Conservation (phyloP, 2,888 invertebrate species). For the Caradrina kadenii region DNA sequence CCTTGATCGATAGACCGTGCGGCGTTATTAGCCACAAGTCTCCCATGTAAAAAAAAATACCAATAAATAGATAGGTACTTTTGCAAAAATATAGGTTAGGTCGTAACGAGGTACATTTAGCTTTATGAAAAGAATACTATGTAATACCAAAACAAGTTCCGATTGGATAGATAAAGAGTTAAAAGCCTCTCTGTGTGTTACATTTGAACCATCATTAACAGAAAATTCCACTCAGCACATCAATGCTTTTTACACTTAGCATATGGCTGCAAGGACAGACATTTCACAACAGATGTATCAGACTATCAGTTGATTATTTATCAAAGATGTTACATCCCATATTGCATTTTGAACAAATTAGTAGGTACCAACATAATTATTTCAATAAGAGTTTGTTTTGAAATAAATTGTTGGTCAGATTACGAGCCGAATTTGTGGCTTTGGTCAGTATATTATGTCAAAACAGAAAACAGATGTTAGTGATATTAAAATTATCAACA, state of each 20-base stretch:
- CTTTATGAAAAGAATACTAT: neutral
- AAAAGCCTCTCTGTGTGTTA: neutral
- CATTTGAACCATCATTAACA: slow-evolving; percentile 1
- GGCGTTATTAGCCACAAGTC: neutral
- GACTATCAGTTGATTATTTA: slow-evolving; percentile 49
- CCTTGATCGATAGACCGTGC: neutral
- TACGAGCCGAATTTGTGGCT: slow-evolving; percentile 3
- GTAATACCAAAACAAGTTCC: neutral
- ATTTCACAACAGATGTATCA: slow-evolving; percentile 54
- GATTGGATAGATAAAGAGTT: neutral
- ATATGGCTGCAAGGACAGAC: slow-evolving; percentile 56
- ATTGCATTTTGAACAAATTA: slow-evolving; percentile 29
- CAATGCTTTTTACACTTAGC: slow-evolving; percentile 28
- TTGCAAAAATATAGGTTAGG: neutral
- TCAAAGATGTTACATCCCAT: slow-evolving; percentile 34
- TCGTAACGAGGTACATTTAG: neutral
- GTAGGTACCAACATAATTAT: slow-evolving; percentile 12
- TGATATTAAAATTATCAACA: neutral
- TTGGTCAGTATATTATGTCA: neutral
- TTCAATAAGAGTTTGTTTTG: neutral
- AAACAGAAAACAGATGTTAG: slow-evolving; percentile 30
- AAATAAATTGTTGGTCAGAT: slow-evolving; percentile 4
- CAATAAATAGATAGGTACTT: neutral
- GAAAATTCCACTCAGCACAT: slow-evolving; percentile 27
- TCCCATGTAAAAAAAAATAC: neutral